Evolutionary conservation across 2,113 vertebrate genomes (phyloP), one percentile per base, ranked within the genome.

Genomic region (Thalassoma bifasciatum): DNA sequence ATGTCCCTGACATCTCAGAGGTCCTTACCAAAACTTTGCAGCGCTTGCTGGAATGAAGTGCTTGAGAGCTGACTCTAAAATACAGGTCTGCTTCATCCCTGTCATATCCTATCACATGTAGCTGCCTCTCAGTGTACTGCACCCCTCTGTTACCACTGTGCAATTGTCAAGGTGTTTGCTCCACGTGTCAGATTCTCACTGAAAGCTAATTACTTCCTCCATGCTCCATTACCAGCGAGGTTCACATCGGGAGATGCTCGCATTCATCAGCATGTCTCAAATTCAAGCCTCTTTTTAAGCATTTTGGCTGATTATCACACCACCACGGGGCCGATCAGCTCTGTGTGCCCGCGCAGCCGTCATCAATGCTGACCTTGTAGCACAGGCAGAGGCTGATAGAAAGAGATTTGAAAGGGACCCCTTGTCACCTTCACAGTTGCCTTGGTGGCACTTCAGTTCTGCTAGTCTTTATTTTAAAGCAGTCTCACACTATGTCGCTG

Each of bases 121-220:
- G 24, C 51, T 66, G 63, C 63, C 26, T 62, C 64, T 66, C 44
- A 42, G 47, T 19, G 12, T 26, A 36, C 5, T 30, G 42, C 72
- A 26, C 71, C 56, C 52, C 62, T 54, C 49, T 9, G 16, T 60
- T 34, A 24, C 46, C 67, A 26, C 68, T 64, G 38, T 74, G 66
- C 50, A 63, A 60, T 79, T 84, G 78, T 86, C 83, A 87, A 87
- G 70, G 83, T 90, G 81, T 86, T 85, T 87, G 85, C 89, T 89
- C 83, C 76, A 79, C 73, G 16, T 72, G 86, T 87, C 85, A 81
- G 66, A 73, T 62, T 79, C 61, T 85, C 53, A 72, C 71, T 77
- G 57, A 77, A 68, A 89, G 77, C 66, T 73, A 75, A 83, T 85
- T 83, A 82, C 78, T 87, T 74, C 63, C 64, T 80, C 53, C 70